Evolutionary conservation across 2,888 invertebrate genomes (phyloP), one percentile per base, ranked within the genome.

Genomic region (Caenorhabditis wallacei): DNA sequence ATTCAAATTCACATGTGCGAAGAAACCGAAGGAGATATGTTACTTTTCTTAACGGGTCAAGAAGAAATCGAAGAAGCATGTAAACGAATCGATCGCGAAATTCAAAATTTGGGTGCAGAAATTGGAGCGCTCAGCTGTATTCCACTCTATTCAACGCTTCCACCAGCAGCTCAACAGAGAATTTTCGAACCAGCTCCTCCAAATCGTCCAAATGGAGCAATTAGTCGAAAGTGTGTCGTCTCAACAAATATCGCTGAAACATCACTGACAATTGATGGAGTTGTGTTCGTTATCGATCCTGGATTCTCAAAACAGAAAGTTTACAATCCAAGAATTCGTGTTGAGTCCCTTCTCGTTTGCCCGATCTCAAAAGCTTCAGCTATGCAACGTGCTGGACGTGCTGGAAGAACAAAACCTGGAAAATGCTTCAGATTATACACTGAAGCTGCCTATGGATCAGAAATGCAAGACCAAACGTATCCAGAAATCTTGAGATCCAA

Each of bases 191-290:
- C 97, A 0, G 95, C 99, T 0, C 99, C 99, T 0, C 96, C 98
- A 0, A 96, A 95, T 72, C 95, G 96, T 92, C 93, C 95, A 0
- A 96, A 95, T 88, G 97, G 97, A 0, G 96, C 95, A 0, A 95
- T 97, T 40, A 97, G 97, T 37, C 80, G 92, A 10, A 92, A 92
- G 66, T 90, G 90, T 72, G 98, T 99, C 0, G 97, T 99, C 0
- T 98, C 98, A 0, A 99, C 99, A 0, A 99, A 99, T 92, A 99
- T 99, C 88, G 99, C 99, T 0, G 99, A 99, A 93, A 99, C 99
- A 0, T 98, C 98, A 0, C 93, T 99, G 26, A 99, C 99, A 5
- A 99, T 99, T 90, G 99, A 99, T 91, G 99, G 99, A 61, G 98
- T 99, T 1, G 99, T 99, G 13, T 99, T 98, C 92, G 99, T 99